Evolutionary conservation across 2,797 vertebrate genomes (phyloP).

Genomic region (Myioborus miniatus): DNA sequence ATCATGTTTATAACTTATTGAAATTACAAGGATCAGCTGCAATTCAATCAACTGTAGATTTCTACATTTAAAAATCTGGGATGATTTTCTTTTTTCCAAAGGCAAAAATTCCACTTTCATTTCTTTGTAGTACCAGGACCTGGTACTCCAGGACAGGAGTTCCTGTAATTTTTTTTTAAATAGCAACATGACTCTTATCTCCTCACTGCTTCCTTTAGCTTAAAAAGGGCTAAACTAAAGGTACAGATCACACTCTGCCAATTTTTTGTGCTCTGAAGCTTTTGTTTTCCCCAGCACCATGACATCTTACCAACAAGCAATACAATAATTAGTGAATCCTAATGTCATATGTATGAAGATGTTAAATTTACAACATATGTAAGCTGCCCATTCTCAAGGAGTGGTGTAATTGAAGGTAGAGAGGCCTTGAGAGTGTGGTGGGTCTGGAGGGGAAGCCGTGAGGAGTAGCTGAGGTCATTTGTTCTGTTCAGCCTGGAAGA

Average conservation of each 20-base stretch:
- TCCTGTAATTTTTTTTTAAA: slow-evolving; percentile 69
- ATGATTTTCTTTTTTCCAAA: not conserved
- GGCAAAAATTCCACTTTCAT: slow-evolving; percentile 73
- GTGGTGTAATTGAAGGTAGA: not conserved
- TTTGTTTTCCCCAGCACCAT: not conserved
- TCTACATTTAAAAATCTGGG: slow-evolving; percentile 59
- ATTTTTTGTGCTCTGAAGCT: not conserved
- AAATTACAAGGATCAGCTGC: not conserved
- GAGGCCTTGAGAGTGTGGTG: not conserved
- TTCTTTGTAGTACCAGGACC: slow-evolving; percentile 69
- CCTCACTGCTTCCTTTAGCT: not conserved
- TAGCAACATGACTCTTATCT: slow-evolving; percentile 35
- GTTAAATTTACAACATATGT: not conserved
- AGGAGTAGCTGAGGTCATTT: not conserved
- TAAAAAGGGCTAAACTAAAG: not conserved
- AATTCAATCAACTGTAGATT: slow-evolving; percentile 81
- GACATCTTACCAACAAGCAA: not conserved
- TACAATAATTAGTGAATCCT: not conserved
- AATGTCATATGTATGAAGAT: not conserved
- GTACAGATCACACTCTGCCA: not conserved
- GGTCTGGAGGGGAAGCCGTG: not conserved
- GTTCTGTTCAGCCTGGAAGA: not conserved
- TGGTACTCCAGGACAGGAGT: not conserved
- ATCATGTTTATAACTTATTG: not conserved
- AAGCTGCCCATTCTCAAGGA: not conserved